These are phyloP conservation scores for Cantharis flavilabris DNA, from an alignment of 2,888 invertebrate species.

Conservation along the genomic window DNA sequence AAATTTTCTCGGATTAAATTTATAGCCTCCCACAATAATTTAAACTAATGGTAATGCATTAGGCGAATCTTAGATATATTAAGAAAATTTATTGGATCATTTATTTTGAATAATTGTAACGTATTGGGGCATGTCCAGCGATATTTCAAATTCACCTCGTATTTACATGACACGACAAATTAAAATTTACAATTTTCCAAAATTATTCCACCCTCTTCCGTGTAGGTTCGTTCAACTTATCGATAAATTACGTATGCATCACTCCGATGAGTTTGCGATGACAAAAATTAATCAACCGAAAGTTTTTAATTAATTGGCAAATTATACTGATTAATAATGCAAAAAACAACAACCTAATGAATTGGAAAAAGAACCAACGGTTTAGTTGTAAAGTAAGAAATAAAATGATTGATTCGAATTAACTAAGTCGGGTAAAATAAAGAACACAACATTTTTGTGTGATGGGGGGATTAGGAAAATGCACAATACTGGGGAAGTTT, in stretches of 20 bases:
- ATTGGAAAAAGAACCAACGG: background rate
- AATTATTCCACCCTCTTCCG: background rate
- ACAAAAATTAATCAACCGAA: background rate
- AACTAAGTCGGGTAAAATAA: background rate
- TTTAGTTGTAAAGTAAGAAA: background rate
- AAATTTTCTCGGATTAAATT: background rate
- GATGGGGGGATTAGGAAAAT: background rate
- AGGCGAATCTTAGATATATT: background rate
- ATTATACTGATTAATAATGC: background rate
- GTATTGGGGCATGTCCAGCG: background rate
- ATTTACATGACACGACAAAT: background rate
- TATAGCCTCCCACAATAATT: background rate
- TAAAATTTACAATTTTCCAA: background rate
- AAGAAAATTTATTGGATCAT: background rate
- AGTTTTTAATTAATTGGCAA: background rate
- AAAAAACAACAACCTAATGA: background rate
- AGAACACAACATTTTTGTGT: background rate
- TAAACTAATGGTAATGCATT: background rate
- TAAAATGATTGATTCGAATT: background rate
- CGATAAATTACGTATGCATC: background rate
- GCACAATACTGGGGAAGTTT: background rate
- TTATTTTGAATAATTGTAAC: background rate
- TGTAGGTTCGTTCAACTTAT: background rate
- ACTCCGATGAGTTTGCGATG: background rate
- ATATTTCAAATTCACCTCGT: background rate